A percentile compares a stretch with the other conserved stretches of the same genome.
phyloP scores from a whole-genome alignment of 2,113 vertebrate species.

The Clarias gariepinus region DNA sequence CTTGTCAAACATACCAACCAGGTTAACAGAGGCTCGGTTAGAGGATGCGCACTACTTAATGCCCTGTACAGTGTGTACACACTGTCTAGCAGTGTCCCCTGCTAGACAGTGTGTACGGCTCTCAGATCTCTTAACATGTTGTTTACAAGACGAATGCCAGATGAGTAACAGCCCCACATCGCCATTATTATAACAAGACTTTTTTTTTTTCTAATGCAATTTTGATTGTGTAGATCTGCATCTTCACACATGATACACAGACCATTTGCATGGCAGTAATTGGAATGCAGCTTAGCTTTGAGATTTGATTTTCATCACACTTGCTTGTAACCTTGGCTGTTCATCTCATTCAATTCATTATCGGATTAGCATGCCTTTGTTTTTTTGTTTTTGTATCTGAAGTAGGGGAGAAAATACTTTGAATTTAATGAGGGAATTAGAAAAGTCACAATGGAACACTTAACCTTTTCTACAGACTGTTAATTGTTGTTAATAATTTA shows the following conservation, averaged over 20 bases:
- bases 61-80: slow-evolving; percentile 21
- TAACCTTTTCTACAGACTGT: not conserved
- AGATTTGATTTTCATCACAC: not conserved
- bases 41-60: slow-evolving; percentile 9
- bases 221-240: not conserved
- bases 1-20: not conserved
- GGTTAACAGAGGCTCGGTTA: slow-evolving; percentile 12
- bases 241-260: not conserved
- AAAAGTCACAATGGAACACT: not conserved
- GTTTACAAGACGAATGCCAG: slow-evolving; percentile 29
- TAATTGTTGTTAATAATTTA: not conserved
- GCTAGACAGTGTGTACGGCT: slow-evolving; percentile 4
- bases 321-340: slow-evolving; percentile 39
- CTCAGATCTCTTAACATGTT: slow-evolving; percentile 9
- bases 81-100: too few relatives aligned
- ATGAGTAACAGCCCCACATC: slow-evolving; percentile 20
- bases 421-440: not conserved
- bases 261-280: not conserved
- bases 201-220: not conserved
- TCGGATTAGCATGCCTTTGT: not conserved
- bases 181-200: slow-evolving; percentile 22
- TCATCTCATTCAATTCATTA: slow-evolving; percentile 57
- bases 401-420: not conserved
- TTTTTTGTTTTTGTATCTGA: not conserved
- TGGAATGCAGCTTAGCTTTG: slow-evolving; percentile 7